Percentiles rank a stretch among this genome's conserved stretches.
Conservation (phyloP, 2,797 vertebrate species). For the Sebastes itinus region DNA sequence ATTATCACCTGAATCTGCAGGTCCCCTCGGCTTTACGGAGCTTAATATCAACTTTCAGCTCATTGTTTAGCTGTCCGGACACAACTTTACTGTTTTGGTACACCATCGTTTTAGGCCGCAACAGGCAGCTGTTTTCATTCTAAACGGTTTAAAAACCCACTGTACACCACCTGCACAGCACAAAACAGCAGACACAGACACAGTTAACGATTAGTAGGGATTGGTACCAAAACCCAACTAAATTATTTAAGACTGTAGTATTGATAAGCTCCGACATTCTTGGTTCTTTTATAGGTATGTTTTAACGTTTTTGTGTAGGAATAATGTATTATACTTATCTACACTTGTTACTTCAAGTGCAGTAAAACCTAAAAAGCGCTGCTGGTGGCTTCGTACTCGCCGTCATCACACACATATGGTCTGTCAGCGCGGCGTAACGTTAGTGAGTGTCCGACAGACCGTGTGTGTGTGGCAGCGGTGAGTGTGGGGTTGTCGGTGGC, state of each 20-base stretch:
- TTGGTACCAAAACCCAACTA: background rate
- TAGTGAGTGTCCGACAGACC: no score
- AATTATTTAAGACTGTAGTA: background rate
- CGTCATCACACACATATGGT: no score
- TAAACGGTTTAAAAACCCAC: background rate
- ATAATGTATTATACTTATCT: no score
- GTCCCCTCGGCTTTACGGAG: background rate
- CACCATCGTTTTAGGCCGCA: no score
- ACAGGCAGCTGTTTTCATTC: background rate
- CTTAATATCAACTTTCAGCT: background rate
- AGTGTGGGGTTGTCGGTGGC: no score
- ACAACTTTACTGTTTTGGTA: background rate
- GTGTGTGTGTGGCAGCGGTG: no score
- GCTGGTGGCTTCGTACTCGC: no score
- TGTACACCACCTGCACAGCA: background rate
- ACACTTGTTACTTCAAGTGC: no score
- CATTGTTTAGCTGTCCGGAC: background rate
- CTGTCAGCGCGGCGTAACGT: no score
- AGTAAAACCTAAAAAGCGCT: no score
- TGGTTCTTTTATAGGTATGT: background rate
- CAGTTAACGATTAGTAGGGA: background rate
- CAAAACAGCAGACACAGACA: background rate
- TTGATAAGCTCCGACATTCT: background rate
- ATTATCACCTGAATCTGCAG: background rate
- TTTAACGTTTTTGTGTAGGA: background rate